These are phyloP conservation scores for Brachirus orientalis DNA, from an alignment of 2,113 vertebrate genomes.

Conservation along the genomic window DNA sequence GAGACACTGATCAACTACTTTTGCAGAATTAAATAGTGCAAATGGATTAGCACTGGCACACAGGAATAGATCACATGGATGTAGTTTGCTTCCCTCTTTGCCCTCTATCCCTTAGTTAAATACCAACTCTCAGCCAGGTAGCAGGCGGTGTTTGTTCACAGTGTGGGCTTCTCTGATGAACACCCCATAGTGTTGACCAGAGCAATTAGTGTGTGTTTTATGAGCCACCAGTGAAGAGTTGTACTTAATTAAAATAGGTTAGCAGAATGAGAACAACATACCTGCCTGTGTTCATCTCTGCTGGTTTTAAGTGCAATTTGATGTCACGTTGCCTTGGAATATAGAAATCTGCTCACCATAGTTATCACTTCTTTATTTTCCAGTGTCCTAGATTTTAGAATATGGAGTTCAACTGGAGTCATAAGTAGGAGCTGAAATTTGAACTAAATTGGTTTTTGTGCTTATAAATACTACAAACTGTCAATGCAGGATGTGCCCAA, in stretches of 20 bases:
- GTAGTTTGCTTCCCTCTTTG: constrained; percentile 63
- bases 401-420: constrained; percentile 4
- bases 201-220: constrained; percentile 69
- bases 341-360: constrained; percentile 17
- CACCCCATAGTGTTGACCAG: constrained; percentile 68
- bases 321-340: constrained; percentile 24
- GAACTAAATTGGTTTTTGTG: constrained; percentile 43
- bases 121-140: constrained; percentile 53
- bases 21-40: constrained; percentile 55
- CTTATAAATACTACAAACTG: constrained; percentile 16
- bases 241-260: constrained; percentile 66
- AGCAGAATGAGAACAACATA: constrained; percentile 58
- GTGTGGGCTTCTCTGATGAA: constrained; percentile 63
- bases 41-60: constrained; percentile 67
- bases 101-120: constrained; percentile 60
- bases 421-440: constrained; percentile 1
- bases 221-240: constrained; percentile 65
- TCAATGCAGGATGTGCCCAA: constrained; percentile 28
- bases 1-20: constrained; percentile 41
- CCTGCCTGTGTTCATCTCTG: constrained; percentile 48
- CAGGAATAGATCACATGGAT: constrained; percentile 62
- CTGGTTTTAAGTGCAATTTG: constrained; percentile 48
- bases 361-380: constrained; percentile 1
- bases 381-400: background rate
- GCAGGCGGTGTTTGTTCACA: constrained; percentile 59